Conservation (phyloP, 2,888 invertebrate species). For the Ethmia dodecea region DNA sequence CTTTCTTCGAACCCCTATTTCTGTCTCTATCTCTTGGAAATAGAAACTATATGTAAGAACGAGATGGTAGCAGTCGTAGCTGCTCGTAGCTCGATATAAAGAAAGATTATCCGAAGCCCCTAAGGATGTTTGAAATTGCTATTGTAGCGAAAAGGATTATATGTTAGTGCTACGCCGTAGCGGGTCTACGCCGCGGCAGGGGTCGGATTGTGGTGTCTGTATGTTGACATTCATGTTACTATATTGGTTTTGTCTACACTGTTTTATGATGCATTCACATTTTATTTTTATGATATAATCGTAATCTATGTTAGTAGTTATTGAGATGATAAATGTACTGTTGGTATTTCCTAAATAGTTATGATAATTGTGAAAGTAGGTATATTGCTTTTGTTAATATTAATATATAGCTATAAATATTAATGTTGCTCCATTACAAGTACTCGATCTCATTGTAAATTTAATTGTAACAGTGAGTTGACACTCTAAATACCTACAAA, state of each 20-base stretch:
- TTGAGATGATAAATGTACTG: too few relatives aligned
- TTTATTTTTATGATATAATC: neutral
- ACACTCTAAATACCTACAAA: too few relatives aligned
- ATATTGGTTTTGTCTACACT: neutral
- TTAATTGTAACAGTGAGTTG: too few relatives aligned
- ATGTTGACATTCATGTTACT: neutral
- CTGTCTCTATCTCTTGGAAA: constrained; percentile 25
- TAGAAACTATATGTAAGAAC: constrained; percentile 26
- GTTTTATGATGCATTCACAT: neutral
- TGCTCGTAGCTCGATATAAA: constrained; percentile 72
- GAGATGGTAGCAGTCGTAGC: constrained; percentile 42
- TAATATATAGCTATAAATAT: too few relatives aligned
- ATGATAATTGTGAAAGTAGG: too few relatives aligned
- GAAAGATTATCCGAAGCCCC: constrained; percentile 79
- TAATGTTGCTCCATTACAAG: too few relatives aligned
- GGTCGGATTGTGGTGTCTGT: constrained; percentile 44
- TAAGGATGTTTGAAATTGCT: constrained; percentile 79
- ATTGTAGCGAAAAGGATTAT: constrained; percentile 80
- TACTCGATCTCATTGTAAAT: too few relatives aligned
- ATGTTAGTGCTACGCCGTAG: constrained; percentile 76
- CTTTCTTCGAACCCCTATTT: constrained; percentile 50
- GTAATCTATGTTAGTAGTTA: too few relatives aligned
- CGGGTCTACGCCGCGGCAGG: constrained; percentile 50
- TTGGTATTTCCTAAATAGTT: too few relatives aligned
- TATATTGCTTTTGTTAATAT: too few relatives aligned